Evolutionary conservation across 1,140 invertebrate species (phyloP).

Genomic region (Cotesia glomerata): DNA sequence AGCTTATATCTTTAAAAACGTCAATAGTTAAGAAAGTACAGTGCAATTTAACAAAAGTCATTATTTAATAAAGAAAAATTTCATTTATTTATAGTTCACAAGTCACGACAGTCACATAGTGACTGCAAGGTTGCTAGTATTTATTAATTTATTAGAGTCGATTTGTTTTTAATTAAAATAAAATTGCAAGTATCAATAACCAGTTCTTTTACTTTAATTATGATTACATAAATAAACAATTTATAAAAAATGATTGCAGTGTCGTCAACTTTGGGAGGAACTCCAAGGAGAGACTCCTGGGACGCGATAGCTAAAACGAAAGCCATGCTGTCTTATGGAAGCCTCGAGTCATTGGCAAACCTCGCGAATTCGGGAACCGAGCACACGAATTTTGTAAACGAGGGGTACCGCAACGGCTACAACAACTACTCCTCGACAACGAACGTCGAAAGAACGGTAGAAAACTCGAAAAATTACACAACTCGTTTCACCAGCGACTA

Average conservation of each 20-base stretch:
- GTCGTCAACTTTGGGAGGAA: slow-evolving; percentile 70
- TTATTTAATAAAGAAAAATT: too few species aligned
- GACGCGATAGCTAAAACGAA: slow-evolving; percentile 81
- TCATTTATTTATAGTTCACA: too few species aligned
- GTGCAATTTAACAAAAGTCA: too few species aligned
- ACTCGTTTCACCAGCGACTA: slow-evolving; percentile 49
- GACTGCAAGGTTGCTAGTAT: too few species aligned
- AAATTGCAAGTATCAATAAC: too few species aligned
- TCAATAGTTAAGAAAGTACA: too few species aligned
- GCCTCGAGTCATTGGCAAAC: slow-evolving; percentile 72
- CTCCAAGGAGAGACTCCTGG: slow-evolving; percentile 76
- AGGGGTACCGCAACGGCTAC: slow-evolving; percentile 41
- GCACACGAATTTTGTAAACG: slow-evolving; percentile 25
- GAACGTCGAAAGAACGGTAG: slow-evolving; percentile 37
- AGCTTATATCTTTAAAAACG: too few species aligned
- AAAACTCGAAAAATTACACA: slow-evolving; percentile 41
- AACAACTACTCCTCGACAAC: slow-evolving; percentile 45
- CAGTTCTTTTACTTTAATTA: too few species aligned
- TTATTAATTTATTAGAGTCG: too few species aligned
- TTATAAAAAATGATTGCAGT: slow-evolving; percentile 52
- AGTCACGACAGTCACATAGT: too few species aligned
- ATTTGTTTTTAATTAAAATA: too few species aligned
- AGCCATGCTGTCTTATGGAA: slow-evolving; percentile 72
- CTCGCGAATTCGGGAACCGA: slow-evolving; percentile 61
- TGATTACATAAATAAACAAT: too few species aligned